Percentiles rank a stretch among this genome's conserved stretches.
phyloP scores from a whole-genome alignment of 1,140 invertebrate species.

The Drosophila pandora region DNA sequence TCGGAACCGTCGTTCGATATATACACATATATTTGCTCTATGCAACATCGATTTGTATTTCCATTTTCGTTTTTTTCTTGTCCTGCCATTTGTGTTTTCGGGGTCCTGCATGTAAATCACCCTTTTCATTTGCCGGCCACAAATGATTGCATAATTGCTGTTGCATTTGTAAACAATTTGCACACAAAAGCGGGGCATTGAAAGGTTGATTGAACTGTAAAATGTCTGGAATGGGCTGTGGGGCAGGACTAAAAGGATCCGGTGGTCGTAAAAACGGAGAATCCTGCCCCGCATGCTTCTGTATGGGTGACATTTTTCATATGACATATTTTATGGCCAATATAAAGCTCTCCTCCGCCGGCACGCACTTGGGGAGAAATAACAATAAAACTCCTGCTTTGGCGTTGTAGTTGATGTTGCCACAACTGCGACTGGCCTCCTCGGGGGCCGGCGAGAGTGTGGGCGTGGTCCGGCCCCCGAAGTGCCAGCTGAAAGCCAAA shows the following conservation, averaged over 20 bases:
- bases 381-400: slow-evolving; percentile 54
- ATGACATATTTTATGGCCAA: slow-evolving; percentile 78
- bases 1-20: slow-evolving; percentile 51
- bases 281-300: not conserved
- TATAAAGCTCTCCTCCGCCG: slow-evolving; percentile 60
- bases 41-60: slow-evolving; percentile 63
- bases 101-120: slow-evolving; percentile 62
- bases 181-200: slow-evolving; percentile 61
- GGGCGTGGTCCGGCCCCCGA: slow-evolving; percentile 46
- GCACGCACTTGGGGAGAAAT: slow-evolving; percentile 66
- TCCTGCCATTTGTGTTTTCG: slow-evolving; percentile 1
- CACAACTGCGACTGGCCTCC: slow-evolving; percentile 11
- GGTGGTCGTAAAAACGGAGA: slow-evolving; percentile 8
- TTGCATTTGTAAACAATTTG: slow-evolving; percentile 80
- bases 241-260: slow-evolving; percentile 6
- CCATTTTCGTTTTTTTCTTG: not conserved
- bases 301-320: slow-evolving; percentile 54
- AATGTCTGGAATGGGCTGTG: slow-evolving; percentile 6
- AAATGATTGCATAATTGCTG: slow-evolving; percentile 80
- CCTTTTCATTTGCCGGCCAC: slow-evolving; percentile 72
- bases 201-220: slow-evolving; percentile 75
- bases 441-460: not conserved
- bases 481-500: slow-evolving; percentile 50
- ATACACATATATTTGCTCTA: slow-evolving; percentile 60
- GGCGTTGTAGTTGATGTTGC: slow-evolving; percentile 65